Evolutionary conservation across 1,140 invertebrate genomes (phyloP), one percentile per base, ranked within the genome.

Genomic region (Scaptomyza montana): DNA sequence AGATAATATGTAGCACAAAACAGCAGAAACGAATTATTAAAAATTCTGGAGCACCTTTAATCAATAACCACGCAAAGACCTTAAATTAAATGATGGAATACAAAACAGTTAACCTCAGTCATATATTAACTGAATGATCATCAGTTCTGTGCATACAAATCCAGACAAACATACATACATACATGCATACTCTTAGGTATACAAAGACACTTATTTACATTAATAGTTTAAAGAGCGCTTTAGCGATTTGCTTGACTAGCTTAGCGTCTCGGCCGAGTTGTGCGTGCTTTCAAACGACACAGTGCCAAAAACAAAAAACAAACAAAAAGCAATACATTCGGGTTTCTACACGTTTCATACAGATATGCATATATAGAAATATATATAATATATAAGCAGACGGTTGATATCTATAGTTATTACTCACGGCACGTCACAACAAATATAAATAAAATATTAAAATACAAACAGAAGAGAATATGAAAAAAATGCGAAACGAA

Each of bases 381-480:
- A 59, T 39, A 45, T 33, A 25, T 50, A 43, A 56, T 33, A 41
- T 53, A 53, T 60, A 25, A 41, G 59, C 57, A 51, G 41, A 46
- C 39, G 13, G 50, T 25, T 25, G 21, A 82, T 82, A 81, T 79
- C 74, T 84, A 81, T 82, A 86, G 67, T 86, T 86, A 87, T 82
- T 82, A 86, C 82, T 82, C 82, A 86, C 72, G 82, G 75, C 82
- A 86, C 82, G 82, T 87, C 82, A 86, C 71, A 82, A 78, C 67
- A 86, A 78, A 78, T 81, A 73, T 64, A 78, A 78, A 78, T 76
- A 76, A 69, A 72, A 80, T 78, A 73, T 63, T 54, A 78, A 65
- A 76, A 54, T 53, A 74, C 45, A 54, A 45, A 70, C 65, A 51
- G 39, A 61, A 47, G 68, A 59, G 59, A 46, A 25, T 25, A 56